Evolutionary conservation across 1,140 invertebrate genomes (phyloP).

Genomic region (Pseudachorutes palmiensis): DNA sequence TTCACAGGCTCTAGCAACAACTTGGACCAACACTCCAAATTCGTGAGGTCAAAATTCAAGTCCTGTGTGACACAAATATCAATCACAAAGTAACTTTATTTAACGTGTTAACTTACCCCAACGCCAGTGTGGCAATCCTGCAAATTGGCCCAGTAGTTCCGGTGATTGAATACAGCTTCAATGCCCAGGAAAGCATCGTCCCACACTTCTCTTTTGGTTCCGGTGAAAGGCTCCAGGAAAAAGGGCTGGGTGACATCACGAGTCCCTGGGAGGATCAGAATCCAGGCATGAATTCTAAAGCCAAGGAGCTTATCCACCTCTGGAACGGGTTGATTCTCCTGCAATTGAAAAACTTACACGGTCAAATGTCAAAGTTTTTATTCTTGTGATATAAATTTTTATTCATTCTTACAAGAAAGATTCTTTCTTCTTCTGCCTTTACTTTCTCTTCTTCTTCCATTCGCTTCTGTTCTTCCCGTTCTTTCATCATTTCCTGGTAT

Average conservation of each 20-base stretch:
- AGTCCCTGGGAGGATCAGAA: conserved; percentile 56
- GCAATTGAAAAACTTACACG: neutral
- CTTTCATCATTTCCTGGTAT: conserved; percentile 25
- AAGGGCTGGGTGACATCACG: conserved; percentile 54
- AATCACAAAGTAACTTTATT: neutral
- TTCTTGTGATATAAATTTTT: no score
- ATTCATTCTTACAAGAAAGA: no score
- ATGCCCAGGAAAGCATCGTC: conserved; percentile 62
- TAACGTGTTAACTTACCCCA: neutral
- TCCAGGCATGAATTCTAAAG: conserved; percentile 77
- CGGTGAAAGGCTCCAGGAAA: conserved; percentile 77
- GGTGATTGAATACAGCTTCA: conserved; percentile 76
- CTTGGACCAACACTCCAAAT: conserved; percentile 58
- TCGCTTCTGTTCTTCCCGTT: conserved; percentile 40
- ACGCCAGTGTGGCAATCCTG: conserved; percentile 49
- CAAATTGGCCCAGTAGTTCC: conserved; percentile 78
- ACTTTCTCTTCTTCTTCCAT: conserved; percentile 43
- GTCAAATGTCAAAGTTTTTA: neutral
- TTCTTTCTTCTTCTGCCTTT: neutral
- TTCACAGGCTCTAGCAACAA: conserved; percentile 58
- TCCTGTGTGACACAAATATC: neutral
- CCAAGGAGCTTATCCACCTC: conserved; percentile 53
- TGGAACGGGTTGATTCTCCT: conserved; percentile 19
- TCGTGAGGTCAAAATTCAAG: conserved; percentile 51
- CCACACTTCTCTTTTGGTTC: conserved; percentile 51